Base-by-base conservation (phyloP, 1,140 invertebrate species). In the Euglossa dilemma region DNA sequence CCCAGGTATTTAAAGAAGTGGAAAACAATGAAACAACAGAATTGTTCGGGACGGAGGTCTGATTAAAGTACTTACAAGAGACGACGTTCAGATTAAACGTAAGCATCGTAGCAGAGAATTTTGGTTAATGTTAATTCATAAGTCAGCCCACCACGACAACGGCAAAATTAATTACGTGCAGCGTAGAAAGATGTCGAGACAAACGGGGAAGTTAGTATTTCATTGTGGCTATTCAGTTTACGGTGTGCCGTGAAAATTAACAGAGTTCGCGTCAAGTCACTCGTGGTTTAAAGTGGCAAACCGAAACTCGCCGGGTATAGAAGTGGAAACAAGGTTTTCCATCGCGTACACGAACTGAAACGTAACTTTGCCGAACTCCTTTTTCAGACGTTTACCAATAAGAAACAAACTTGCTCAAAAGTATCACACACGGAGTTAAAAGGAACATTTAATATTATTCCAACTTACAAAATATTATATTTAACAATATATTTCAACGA, bases 241-340 rank as follows among this genome's bases (percentile, higher is more conserved):
- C 72, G 77, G 74, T 76, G 57, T 61, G 25, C 85, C 77, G 77
- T 64, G 72, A 84, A 87, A 87, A 87, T 87, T 87, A 87, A 87
- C 85, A 84, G 85, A 87, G 72, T 83, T 83, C 66, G 81, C 25
- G 74, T 77, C 76, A 74, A 87, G 81, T 87, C 59, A 43, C 52
- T 52, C 67, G 54, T 63, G 36, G 57, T 52, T 71, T 66, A 36
- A 54, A n/a, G 59, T 23, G 25, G 56, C 54, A 45, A 73, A 80
- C 80, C 52, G 45, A 57, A 69, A 57, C 72, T 82, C 43, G 20
- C 14, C 12, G 20, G 20, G 28, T 54, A 43, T 45, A 14, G 47
- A 25, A 57, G 59, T 71, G 9, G 28, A 36, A 72, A 80, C 45
- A 82, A 59, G 82, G 52, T 73, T 73, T 74, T 8, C 36, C 52